Base-by-base conservation (phyloP, 2,888 invertebrate genomes). In the Cerastis leucographa region DNA sequence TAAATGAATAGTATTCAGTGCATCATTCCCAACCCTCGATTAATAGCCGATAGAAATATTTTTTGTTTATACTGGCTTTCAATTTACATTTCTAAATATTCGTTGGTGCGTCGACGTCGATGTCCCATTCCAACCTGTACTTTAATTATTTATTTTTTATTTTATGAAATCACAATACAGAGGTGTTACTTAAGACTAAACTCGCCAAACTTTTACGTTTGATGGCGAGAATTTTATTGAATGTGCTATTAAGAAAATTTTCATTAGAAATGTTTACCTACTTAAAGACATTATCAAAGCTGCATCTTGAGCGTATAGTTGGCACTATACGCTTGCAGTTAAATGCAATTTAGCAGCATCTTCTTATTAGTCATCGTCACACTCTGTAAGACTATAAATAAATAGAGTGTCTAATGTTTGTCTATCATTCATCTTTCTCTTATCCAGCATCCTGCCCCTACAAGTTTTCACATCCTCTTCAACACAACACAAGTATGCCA, bases 401-500 rank as follows among this genome's bases (percentile, higher is more conserved):
- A 7, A 46, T 42, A 17, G 49, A 7, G 64, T 49, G 49, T 35
- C 29, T 78, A 40, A 64, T 69, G 19, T 40, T 46, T 49, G 56
- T n/a, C 14, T n/a, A 59, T 35, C 67, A 56, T 64, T 74, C 22
- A 68, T 69, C 56, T 65, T 69, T 22, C 51, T 54, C 64, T 59
- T 44, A 68, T 59, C 49, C 22, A 56, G 17, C 25, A 73, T 67
- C 22, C 42, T 56, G n/a, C 12, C 29, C 67, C 22, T 42, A 25
- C 22, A 2, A 44, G 56, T 25, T 72, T 49, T 72, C 42, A 74
- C 71, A 74, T 77, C 69, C 74, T 61, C 49, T 29, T n/a, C 35
- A 12, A n/a, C 29, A 76, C 25, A 59, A 62, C 62, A 72, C 77
- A 87, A 81, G 67, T 83, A 59, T 71, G 56, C 29, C 71, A 74